Conservation (phyloP, 2,888 invertebrate genomes). For the Endotricha flammealis region DNA sequence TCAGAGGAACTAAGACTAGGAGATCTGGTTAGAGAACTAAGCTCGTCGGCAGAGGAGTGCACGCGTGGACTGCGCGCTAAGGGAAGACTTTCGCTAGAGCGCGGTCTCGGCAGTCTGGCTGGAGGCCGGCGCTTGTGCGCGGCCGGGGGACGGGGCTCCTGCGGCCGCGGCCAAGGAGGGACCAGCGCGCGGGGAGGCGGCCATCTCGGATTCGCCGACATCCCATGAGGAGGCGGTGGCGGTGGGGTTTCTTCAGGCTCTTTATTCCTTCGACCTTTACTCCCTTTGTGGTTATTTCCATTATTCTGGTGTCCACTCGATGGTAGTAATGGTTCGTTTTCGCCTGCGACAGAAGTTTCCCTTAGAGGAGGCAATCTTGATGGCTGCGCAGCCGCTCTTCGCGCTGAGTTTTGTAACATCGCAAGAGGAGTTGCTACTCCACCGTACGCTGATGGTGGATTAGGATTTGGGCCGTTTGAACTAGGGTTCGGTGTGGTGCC, state of each 20-base stretch:
- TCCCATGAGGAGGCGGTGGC: slow-evolving; percentile 79
- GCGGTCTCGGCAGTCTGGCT: slow-evolving; percentile 78
- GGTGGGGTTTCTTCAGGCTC: slow-evolving; percentile 73
- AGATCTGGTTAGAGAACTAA: slow-evolving; percentile 88
- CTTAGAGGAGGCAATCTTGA: slow-evolving; percentile 75
- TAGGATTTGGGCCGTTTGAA: slow-evolving; percentile 43
- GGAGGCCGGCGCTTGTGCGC: slow-evolving; percentile 62
- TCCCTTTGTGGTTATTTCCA: slow-evolving; percentile 62
- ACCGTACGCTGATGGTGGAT: slow-evolving; percentile 76
- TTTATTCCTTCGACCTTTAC: slow-evolving; percentile 67
- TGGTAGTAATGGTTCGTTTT: slow-evolving; percentile 79
- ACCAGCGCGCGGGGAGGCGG: slow-evolving; percentile 75
- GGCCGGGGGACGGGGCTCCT: slow-evolving; percentile 58
- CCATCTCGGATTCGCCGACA: slow-evolving; percentile 52
- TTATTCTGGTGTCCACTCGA: slow-evolving; percentile 55
- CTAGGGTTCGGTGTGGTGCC: slow-evolving; percentile 34
- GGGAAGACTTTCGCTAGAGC: slow-evolving; percentile 82
- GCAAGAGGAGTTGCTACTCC: slow-evolving; percentile 85
- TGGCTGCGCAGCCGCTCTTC: slow-evolving; percentile 72
- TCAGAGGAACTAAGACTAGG: slow-evolving; percentile 91
- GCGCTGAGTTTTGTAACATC: slow-evolving; percentile 78
- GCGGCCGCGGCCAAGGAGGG: slow-evolving; percentile 81
- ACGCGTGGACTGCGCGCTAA: slow-evolving; percentile 79
- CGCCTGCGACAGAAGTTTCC: slow-evolving; percentile 77
- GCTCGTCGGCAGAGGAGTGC: slow-evolving; percentile 89